Evolutionary conservation across 53 echinoderm and acorn worm species (phyloP).

Genomic region (Actinopyga echinites): DNA sequence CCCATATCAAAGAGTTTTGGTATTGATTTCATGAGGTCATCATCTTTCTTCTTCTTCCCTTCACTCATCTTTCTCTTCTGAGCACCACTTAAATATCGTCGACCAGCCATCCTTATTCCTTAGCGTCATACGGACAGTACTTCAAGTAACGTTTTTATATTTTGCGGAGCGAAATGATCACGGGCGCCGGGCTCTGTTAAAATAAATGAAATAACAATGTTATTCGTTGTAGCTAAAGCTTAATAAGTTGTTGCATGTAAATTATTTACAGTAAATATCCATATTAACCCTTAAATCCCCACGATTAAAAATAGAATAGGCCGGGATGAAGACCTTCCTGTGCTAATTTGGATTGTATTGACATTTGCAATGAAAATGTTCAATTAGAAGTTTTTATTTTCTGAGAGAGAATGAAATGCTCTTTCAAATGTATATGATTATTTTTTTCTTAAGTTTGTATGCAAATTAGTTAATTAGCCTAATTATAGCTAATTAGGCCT

Average conservation of each 20-base stretch:
- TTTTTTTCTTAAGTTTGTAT: no score
- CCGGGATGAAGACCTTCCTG: no score
- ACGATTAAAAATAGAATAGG: no score
- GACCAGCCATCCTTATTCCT: slow-evolving; percentile 32
- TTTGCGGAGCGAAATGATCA: slow-evolving; percentile 24
- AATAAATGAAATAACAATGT: slow-evolving; percentile 34
- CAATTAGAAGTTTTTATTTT: no score
- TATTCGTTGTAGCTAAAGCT: slow-evolving; percentile 31
- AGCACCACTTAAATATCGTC: slow-evolving; percentile 29
- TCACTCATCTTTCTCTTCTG: slow-evolving; percentile 18
- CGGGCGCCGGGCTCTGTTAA: slow-evolving; percentile 33
- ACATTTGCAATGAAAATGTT: no score
- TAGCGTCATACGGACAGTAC: slow-evolving; percentile 26
- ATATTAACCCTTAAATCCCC: slow-evolving; percentile 1
- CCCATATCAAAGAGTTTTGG: slow-evolving; percentile 31
- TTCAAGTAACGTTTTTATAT: slow-evolving; percentile 27
- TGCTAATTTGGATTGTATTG: no score
- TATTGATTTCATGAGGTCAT: slow-evolving; percentile 28
- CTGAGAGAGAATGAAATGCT: no score
- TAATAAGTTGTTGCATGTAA: slow-evolving; percentile 24
- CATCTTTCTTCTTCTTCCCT: slow-evolving; percentile 33
- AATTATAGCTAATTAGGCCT: no score
- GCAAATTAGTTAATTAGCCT: no score
- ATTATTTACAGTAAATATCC: slow-evolving; percentile 13
- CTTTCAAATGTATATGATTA: no score